Evolutionary conservation across 2,113 vertebrate species (phyloP).

Genomic region (Microcebus ravelobensis): DNA sequence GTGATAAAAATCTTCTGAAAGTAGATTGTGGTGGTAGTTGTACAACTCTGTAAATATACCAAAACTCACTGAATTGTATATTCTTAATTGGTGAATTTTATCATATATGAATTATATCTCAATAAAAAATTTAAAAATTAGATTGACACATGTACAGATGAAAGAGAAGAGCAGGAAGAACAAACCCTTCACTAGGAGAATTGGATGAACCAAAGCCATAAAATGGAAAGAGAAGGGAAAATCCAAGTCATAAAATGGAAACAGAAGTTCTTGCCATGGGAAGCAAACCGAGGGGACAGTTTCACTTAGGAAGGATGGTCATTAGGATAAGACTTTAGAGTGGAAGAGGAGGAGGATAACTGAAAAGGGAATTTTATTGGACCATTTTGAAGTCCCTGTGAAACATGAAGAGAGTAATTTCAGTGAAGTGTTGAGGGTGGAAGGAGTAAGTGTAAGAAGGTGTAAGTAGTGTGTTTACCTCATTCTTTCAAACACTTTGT

Average conservation of each 20-base stretch:
- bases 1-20: neutral
- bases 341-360: neutral
- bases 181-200: neutral
- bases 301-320: neutral
- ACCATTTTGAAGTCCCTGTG: neutral
- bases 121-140: neutral
- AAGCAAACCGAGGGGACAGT: neutral
- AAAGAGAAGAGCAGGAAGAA: neutral
- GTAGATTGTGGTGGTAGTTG: neutral
- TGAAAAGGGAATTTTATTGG: neutral
- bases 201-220: neutral
- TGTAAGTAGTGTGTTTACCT: neutral
- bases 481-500: neutral
- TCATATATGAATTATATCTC: neutral
- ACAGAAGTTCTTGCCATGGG: neutral
- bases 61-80: neutral
- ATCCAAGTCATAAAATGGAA: neutral
- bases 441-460: neutral
- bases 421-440: neutral
- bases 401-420: constrained; percentile 10
- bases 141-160: neutral
- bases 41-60: neutral
- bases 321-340: neutral
- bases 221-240: neutral
- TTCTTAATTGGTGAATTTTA: neutral